phyloP scores from a whole-genome alignment of 2,888 invertebrate species.

The Epinotia ramella region DNA sequence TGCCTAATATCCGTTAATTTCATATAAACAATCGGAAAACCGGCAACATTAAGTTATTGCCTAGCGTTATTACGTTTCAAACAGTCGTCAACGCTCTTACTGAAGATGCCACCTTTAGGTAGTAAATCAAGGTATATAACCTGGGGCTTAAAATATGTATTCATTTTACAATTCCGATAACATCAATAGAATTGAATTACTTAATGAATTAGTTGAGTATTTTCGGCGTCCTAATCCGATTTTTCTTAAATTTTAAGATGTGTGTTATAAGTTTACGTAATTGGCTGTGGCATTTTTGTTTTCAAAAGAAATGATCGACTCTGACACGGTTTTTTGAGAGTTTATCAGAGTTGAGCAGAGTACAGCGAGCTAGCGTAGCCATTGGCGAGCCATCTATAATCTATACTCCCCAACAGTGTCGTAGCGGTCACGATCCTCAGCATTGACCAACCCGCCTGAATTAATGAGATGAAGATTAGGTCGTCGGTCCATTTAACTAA shows the following conservation, averaged over 20 bases:
- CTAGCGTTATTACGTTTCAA: background rate
- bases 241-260: background rate
- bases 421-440: no score
- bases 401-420: no score
- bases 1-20: conserved; percentile 23
- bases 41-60: background rate
- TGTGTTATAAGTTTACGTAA: background rate
- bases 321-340: background rate
- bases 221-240: background rate
- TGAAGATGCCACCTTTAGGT: background rate
- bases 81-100: background rate
- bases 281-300: background rate
- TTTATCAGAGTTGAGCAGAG: background rate
- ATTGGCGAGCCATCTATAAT: no score
- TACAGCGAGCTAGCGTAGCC: no score
- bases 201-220: background rate
- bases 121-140: background rate
- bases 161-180: no score
- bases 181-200: no score
- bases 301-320: background rate
- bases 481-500: background rate
- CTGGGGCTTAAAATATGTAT: no score
- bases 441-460: no score
- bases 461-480: background rate
- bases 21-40: conserved; percentile 10